phyloP scores from a whole-genome alignment of 2,888 invertebrate genomes.

The Mongoloraphidia duomilia region DNA sequence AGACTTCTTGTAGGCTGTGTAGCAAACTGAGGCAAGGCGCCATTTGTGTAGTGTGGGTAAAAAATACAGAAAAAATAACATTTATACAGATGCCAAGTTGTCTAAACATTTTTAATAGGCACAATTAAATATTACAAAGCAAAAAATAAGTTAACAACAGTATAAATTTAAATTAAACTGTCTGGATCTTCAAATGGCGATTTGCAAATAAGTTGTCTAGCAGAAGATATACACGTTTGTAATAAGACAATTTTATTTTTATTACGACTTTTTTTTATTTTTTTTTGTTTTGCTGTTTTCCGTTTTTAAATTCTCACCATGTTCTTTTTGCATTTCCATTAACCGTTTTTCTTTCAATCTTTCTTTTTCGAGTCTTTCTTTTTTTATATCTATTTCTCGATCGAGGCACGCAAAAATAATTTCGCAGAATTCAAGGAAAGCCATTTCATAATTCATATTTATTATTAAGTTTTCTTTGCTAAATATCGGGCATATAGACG shows the following conservation, averaged over 20 bases:
- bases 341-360: not conserved
- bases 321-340: not conserved
- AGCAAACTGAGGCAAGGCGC: too few relatives aligned
- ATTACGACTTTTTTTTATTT: conserved; percentile 6
- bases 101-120: too few relatives aligned
- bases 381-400: not conserved
- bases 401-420: conserved; percentile 33
- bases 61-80: too few relatives aligned
- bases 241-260: conserved; percentile 1
- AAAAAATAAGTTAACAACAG: too few relatives aligned
- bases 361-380: not conserved
- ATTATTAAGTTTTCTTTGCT: conserved; percentile 26
- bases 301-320: conserved; percentile 11
- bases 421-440: conserved; percentile 47
- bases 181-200: too few relatives aligned
- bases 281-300: conserved; percentile 5
- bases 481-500: conserved; percentile 34
- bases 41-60: too few relatives aligned
- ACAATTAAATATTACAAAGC: too few relatives aligned
- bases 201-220: too few relatives aligned
- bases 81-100: too few relatives aligned
- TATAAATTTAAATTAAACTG: too few relatives aligned
- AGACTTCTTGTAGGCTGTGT: too few relatives aligned
- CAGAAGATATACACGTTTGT: too few relatives aligned
- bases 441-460: conserved; percentile 35